Base-by-base conservation (phyloP, 2,113 vertebrate species). In the Phocoena phocoena region DNA sequence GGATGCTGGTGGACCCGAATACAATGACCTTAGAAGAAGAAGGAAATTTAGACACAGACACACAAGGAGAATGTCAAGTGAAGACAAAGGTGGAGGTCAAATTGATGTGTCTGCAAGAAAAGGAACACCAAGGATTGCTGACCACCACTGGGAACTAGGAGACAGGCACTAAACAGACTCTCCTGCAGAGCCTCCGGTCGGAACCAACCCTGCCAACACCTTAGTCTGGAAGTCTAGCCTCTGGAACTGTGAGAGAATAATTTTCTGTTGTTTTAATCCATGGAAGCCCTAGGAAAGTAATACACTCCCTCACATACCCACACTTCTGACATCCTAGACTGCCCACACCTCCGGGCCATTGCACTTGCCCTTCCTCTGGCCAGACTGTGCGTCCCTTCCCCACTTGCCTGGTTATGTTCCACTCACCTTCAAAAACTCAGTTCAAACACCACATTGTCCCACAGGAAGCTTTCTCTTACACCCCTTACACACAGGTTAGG, bases 381-480 rank as follows among this genome's bases (percentile, higher is more conserved):
- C 1, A 8, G 10, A 33, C 31, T 20, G 12, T 0, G 1, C 1
- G 4, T 50, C 6, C 31, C 20, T 26, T 90, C 28, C 23, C 86
- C 23, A 33, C 21, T 70, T 74, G 23, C 71, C n/a, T 63, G 13
- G 13, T 8, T 21, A 33, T 2, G 6, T 53, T 67, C 9, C 53
- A 65, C 33, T 53, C 6, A 11, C 41, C 44, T 88, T 81, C 79
- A 65, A 82, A 88, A 26, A 18, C 11, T 9, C 26, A n/a, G 11
- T 70, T 23, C 21, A 60, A n/a, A 17, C 3, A 81, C 25, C 38
- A 41, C 1, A 2, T 8, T 79, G 26, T 63, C 65, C 58, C 31
- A 17, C 14, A 47, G 20, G 65, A 89, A 76, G 67, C 17, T 44
- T 36, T 38, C 44, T 26, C 60, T 8, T 50, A 81, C 5, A 44